Evolutionary conservation across 2,113 vertebrate genomes (phyloP).

Genomic region (Nerophis lumbriciformis): DNA sequence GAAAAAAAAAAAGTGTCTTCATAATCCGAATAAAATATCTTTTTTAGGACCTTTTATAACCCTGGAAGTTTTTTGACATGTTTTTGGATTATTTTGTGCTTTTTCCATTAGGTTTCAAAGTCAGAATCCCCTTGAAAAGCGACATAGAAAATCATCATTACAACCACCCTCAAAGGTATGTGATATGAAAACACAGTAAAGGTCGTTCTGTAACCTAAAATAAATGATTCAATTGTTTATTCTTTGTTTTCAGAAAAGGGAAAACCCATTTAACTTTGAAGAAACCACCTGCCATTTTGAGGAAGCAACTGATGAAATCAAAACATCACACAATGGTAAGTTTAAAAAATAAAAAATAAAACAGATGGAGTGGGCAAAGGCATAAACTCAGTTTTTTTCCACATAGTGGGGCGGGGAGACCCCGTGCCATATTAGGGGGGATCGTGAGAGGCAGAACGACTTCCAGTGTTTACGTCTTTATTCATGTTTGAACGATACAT

Average conservation of each 20-base stretch:
- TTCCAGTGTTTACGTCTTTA: no score
- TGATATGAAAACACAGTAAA: neutral
- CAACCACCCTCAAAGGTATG: constrained; percentile 56
- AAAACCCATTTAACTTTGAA: constrained; percentile 81
- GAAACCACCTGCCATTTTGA: constrained; percentile 32
- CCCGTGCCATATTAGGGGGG: no score
- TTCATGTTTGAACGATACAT: no score
- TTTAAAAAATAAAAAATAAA: no score
- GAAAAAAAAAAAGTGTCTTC: no score
- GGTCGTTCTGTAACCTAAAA: neutral
- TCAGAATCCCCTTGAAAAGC: neutral
- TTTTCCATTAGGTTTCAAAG: constrained; percentile 18
- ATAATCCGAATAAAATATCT: no score
- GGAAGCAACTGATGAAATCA: constrained; percentile 27
- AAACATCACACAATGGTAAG: constrained; percentile 41
- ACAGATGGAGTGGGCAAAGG: neutral
- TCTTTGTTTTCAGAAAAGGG: constrained; percentile 71
- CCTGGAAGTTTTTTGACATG: no score
- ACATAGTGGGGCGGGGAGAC: no score
- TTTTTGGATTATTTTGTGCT: neutral
- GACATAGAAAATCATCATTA: constrained; percentile 2
- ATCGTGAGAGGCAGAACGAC: no score
- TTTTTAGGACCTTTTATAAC: no score
- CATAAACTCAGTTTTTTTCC: no score
- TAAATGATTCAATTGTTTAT: neutral